Base-by-base conservation (phyloP, 2,113 vertebrate genomes). In the Cathartes aura region DNA sequence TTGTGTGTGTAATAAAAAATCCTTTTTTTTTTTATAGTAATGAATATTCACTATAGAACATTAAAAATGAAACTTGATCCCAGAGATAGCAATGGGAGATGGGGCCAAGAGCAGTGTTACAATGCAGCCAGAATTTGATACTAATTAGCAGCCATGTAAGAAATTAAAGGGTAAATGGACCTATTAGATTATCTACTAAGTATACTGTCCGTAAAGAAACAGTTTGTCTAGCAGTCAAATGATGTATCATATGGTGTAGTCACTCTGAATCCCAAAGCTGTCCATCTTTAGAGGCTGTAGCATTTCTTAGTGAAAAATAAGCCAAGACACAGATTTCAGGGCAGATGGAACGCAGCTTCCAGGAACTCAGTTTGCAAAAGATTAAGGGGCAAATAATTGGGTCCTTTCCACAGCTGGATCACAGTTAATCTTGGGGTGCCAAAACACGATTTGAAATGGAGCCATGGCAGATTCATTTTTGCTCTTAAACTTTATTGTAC, bases 401-500 rank as follows among this genome's bases (percentile, higher is more conserved):
- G 78, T 74, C 38, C 45, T 82, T 95, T 83, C 93, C 90, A 90
- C 89, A 97, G 89, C 95, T 96, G 96, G 95, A 97, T 84, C 89
- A 74, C 47, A 82, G 78, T 62, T 87, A 94, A 94, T 90, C 63
- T 79, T 43, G 36, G 74, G 17, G 68, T 97, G 90, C 92, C 93
- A 96, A 95, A 93, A 71, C 22, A 72, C 52, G 48, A 92, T 82
- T 88, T 95, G 93, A 92, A 75, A 83, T 4, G 7, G 67, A 82
- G 90, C 85, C 90, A 83, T 4, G 8, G 58, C 47, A 94, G 71
- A 95, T 88, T 92, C 15, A 0, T 14, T 93, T 96, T 67, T 89
- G 27, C 38, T 66, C 30, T 79, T 88, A 95, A 89, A 95, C 55
- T 95, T 92, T 62, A 60, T 55, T 42, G 76, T 92, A 89, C 80